Evolutionary conservation across 2,888 invertebrate species (phyloP).

Genomic region (Brachyptera putata): DNA sequence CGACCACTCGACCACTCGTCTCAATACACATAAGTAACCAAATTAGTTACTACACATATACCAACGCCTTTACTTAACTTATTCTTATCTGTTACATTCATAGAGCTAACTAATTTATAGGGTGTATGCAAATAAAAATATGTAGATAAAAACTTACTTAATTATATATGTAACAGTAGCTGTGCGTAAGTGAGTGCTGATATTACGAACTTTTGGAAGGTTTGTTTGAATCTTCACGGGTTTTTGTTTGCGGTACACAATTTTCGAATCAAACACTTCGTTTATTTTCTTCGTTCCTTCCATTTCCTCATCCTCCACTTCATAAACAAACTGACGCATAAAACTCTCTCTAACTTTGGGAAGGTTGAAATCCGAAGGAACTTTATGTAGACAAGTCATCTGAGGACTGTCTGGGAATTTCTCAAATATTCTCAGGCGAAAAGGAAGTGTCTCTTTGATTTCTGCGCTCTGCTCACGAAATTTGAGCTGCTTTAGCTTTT

Average conservation of each 20-base stretch:
- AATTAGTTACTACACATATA: no score
- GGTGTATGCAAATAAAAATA: conserved; percentile 8
- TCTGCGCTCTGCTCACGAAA: conserved; percentile 98
- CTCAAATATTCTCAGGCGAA: conserved; percentile 92
- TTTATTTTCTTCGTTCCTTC: conserved; percentile 53
- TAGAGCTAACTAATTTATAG: neutral
- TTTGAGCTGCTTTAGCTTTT: conserved; percentile 95
- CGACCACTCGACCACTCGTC: no score
- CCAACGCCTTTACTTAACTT: no score
- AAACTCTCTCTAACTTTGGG: conserved; percentile 97
- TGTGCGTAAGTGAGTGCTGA: conserved; percentile 72
- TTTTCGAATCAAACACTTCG: conserved; percentile 67
- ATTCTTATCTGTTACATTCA: no score
- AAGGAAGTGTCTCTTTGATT: conserved; percentile 94
- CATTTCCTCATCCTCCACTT: conserved; percentile 75
- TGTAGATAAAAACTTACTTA: conserved; percentile 56
- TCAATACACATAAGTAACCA: no score
- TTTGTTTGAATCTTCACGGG: conserved; percentile 76
- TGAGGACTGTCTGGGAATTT: conserved; percentile 98
- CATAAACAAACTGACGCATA: conserved; percentile 94
- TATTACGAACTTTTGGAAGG: conserved; percentile 76
- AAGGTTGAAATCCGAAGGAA: conserved; percentile 85
- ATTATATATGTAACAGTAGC: conserved; percentile 83
- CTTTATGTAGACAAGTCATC: conserved; percentile 93
- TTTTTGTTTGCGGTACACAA: conserved; percentile 77